Evolutionary conservation across 2,797 vertebrate genomes (phyloP).

Genomic region (Tapera naevia): DNA sequence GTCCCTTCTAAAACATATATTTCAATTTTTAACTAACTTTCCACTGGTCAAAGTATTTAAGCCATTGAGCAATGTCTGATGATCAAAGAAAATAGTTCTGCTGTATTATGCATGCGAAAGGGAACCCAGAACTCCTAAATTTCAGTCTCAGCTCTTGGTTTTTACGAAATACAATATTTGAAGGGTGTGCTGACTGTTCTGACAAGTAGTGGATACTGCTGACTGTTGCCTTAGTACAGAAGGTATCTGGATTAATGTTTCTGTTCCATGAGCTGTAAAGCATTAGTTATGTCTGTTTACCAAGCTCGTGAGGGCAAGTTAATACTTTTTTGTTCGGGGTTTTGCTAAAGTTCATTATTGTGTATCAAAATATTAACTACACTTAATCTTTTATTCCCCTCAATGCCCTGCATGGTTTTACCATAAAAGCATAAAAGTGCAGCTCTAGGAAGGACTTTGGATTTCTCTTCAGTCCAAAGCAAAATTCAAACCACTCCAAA

Average conservation of each 20-base stretch:
- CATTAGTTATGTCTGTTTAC: neutral
- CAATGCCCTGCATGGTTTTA: neutral
- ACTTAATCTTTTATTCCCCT: neutral
- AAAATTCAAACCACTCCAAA: neutral
- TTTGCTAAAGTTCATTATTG: neutral
- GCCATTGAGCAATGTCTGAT: neutral
- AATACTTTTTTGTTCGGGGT: neutral
- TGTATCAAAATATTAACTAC: neutral
- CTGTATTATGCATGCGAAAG: neutral
- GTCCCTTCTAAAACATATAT: neutral
- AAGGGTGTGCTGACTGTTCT: neutral
- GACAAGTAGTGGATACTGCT: neutral
- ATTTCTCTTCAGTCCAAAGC: neutral
- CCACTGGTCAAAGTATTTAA: neutral
- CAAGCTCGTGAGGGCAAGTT: neutral
- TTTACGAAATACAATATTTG: neutral
- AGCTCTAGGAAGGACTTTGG: neutral
- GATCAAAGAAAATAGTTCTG: neutral
- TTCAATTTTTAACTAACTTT: neutral
- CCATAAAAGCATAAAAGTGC: rapidly evolving
- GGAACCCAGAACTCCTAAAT: neutral
- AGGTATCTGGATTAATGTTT: neutral
- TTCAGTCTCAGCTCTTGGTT: neutral
- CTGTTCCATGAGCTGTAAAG: neutral
- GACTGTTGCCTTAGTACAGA: neutral